Evolutionary conservation across 2,113 vertebrate genomes (phyloP), one percentile per base, ranked within the genome.

Genomic region (Egretta garzetta): DNA sequence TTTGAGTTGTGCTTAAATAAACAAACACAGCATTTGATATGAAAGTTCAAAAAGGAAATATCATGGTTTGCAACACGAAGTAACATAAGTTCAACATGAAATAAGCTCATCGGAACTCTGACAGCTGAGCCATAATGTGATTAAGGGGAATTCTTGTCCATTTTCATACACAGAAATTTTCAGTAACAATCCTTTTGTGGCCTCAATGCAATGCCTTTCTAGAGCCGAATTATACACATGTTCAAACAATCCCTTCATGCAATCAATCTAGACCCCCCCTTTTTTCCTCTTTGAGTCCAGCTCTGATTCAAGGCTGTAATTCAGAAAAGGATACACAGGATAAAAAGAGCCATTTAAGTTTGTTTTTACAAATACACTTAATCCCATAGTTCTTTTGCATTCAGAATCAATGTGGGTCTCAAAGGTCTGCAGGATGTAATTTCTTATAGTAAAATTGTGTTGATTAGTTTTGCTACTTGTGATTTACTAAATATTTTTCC

Each of bases 391-490:
- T 90, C 49, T 64, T 91, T 64, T 50, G 6, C 70, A 60, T 77
- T 92, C 66, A 76, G 35, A 94, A 92, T 55, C 58, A 39, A 9
- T 5, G 9, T 59, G n/a, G 32, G 41, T 86, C 83, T 96, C 80
- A 89, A 81, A 91, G n/a, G 28, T 49, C 70, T 59, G 52, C 64
- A 94, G 49, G 30, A 76, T 28, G 24, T 14, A 47, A 53, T 43
- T 88, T 80, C 26, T 81, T 47, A 58, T 5, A 75, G 23, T 28
- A 88, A 91, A 63, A 55, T 79, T 84, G 27, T 62, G 39, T 45
- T 88, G 68, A 80, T 92, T 89, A 74, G 91, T 96, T 96, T 97
- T 98, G 96, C 97, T 88, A 96, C 97, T 97, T 98, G 96, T 97
- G 97, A 97, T 93, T 84, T 85, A 70, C 30, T 58, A 83, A 55